A percentile compares a stretch with the other conserved stretches of the same genome.
phyloP scores from a whole-genome alignment of 23 tunicate species.

The Aplidium turbinatum region DNA sequence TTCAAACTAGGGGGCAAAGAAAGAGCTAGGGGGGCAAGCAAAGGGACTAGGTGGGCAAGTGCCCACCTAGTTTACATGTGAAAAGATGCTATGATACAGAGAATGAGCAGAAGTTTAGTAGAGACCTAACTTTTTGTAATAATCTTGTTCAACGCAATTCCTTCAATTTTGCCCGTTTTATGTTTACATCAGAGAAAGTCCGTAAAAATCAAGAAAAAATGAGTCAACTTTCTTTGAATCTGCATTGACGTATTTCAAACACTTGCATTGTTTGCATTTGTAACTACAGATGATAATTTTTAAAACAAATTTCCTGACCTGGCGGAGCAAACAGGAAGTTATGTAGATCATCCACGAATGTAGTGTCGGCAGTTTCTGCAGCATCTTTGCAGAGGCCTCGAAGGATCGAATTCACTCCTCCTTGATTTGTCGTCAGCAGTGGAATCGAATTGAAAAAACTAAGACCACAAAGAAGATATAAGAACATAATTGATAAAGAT shows the following conservation, averaged over 20 bases:
- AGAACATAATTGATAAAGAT: not conserved
- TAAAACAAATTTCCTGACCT: not conserved
- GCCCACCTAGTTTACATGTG: too few relatives aligned
- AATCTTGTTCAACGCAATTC: not conserved
- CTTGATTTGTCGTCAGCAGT: slow-evolving; percentile 29
- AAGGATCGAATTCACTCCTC: slow-evolving; percentile 66
- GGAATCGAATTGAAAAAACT: slow-evolving; percentile 77
- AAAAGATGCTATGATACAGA: too few relatives aligned
- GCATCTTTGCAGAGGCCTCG: slow-evolving; percentile 64
- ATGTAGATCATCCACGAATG: slow-evolving; percentile 33
- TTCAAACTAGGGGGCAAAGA: too few relatives aligned
- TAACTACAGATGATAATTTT: too few relatives aligned
- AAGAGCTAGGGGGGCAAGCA: too few relatives aligned
- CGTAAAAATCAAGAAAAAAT: not conserved
- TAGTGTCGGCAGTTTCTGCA: slow-evolving; percentile 38
- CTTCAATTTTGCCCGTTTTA: too few relatives aligned
- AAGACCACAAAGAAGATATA: not conserved
- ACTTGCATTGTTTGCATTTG: too few relatives aligned
- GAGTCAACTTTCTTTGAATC: not conserved
- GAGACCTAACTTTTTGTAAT: too few relatives aligned
- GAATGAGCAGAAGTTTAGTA: too few relatives aligned
- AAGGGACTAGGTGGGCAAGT: too few relatives aligned
- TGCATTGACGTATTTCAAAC: too few relatives aligned
- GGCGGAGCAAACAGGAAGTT: slow-evolving; percentile 38
- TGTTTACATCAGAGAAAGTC: too few relatives aligned